Conservation (phyloP, 2,797 vertebrate genomes). For the Psittacula derbiana region DNA sequence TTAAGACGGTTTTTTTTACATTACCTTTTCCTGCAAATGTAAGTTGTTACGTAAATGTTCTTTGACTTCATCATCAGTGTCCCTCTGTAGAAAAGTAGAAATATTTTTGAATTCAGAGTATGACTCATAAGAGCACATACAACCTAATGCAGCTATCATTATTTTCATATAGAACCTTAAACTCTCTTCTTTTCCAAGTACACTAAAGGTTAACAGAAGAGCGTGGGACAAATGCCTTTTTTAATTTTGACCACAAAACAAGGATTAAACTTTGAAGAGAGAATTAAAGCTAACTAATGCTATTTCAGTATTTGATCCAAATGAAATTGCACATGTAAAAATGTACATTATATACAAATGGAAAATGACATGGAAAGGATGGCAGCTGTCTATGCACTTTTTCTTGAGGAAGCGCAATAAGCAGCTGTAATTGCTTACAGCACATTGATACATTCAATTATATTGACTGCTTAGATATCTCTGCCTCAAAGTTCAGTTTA, state of each 20-base stretch:
- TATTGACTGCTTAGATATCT: neutral
- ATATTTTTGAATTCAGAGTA: neutral
- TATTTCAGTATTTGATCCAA: neutral
- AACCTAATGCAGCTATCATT: neutral
- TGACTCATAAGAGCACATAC: neutral
- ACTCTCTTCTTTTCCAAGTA: neutral
- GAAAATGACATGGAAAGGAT: neutral
- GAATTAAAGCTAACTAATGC: neutral
- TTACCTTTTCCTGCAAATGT: slow-evolving; percentile 94
- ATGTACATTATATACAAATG: neutral
- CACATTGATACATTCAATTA: neutral
- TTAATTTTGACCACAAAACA: neutral
- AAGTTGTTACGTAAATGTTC: slow-evolving; percentile 92
- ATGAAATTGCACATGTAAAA: neutral
- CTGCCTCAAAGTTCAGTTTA: neutral
- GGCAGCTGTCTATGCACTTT: neutral
- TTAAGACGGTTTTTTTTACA: neutral
- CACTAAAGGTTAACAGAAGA: neutral
- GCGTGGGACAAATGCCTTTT: neutral
- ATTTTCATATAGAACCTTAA: neutral
- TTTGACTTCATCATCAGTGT: slow-evolving; percentile 97
- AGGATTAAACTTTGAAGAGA: neutral
- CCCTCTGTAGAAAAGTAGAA: slow-evolving; percentile 81
- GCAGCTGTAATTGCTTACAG: neutral
- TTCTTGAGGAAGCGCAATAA: neutral